These are phyloP conservation scores for Diadumene lineata DNA, from an alignment of 92 coral and sea anemone genomes.

Conservation along the genomic window DNA sequence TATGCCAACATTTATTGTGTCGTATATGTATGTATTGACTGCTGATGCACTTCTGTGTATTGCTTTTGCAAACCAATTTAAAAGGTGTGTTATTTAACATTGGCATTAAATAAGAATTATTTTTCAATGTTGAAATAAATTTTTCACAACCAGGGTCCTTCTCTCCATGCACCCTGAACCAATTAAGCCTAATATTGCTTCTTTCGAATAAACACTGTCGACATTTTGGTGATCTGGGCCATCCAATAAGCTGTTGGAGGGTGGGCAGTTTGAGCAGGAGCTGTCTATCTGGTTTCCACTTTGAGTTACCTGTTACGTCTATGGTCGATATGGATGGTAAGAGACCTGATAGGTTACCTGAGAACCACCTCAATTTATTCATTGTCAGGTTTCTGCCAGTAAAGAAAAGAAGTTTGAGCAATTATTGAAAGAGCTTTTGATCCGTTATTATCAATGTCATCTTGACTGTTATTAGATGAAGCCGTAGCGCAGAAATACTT, in stretches of 20 bases:
- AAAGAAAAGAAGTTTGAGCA: neutral
- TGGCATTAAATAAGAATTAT: neutral
- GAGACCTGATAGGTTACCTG: slow-evolving; percentile 17
- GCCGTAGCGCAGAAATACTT: too few relatives aligned
- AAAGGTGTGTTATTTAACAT: neutral
- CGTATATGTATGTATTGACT: too few relatives aligned
- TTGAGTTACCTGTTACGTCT: slow-evolving; percentile 19
- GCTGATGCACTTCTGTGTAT: too few relatives aligned
- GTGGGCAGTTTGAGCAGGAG: slow-evolving; percentile 32
- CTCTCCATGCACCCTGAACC: neutral
- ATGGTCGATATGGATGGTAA: slow-evolving; percentile 22
- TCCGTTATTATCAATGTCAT: too few relatives aligned
- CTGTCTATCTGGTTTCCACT: slow-evolving; percentile 40
- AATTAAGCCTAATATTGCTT: slow-evolving; percentile 31
- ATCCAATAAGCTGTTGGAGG: slow-evolving; percentile 34
- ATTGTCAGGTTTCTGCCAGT: slow-evolving; percentile 1
- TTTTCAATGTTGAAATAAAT: neutral
- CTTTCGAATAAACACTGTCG: slow-evolving; percentile 21
- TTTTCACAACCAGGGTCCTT: neutral
- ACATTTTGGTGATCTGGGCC: slow-evolving; percentile 35
- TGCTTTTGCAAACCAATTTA: neutral
- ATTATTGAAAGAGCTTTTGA: too few relatives aligned
- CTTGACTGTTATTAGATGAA: too few relatives aligned
- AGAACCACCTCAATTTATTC: neutral
- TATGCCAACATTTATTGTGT: neutral